Evolutionary conservation across 2,888 invertebrate genomes (phyloP).

Genomic region (Anticlea derivata): DNA sequence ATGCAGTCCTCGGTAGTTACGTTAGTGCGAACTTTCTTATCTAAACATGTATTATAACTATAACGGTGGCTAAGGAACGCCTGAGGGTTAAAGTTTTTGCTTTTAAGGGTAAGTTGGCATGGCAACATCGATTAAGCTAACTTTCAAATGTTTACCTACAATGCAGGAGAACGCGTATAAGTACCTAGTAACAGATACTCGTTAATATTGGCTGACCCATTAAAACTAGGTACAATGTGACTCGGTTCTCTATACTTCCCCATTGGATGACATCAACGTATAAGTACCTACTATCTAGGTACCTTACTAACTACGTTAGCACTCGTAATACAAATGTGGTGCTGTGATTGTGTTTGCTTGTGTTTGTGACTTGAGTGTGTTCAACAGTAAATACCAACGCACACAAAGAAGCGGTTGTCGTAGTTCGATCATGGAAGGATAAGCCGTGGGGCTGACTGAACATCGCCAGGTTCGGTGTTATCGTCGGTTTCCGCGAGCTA

Average conservation of each 20-base stretch:
- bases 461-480: conserved; percentile 38
- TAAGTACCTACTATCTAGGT: no score
- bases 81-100: conserved; percentile 6
- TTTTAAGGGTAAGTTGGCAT: conserved; percentile 39
- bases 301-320: conserved; percentile 20
- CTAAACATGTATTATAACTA: no score
- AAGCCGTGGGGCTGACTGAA: conserved; percentile 31
- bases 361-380: conserved; percentile 32
- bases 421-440: conserved; percentile 9
- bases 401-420: conserved; percentile 36
- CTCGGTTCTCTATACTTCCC: conserved; percentile 23
- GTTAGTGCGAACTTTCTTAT: no score
- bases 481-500: conserved; percentile 47
- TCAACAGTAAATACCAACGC: conserved; percentile 47
- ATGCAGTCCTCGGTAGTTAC: no score
- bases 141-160: neutral
- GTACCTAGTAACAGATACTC: no score
- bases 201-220: neutral
- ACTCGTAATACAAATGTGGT: conserved; percentile 35
- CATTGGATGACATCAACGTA: conserved; percentile 38
- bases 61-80: neutral
- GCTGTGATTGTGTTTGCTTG: conserved; percentile 30
- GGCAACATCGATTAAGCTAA: conserved; percentile 39
- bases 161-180: neutral
- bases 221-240: conserved; percentile 16